phyloP scores from a whole-genome alignment of 2,888 invertebrate genomes.

The Aphodius sticticus region DNA sequence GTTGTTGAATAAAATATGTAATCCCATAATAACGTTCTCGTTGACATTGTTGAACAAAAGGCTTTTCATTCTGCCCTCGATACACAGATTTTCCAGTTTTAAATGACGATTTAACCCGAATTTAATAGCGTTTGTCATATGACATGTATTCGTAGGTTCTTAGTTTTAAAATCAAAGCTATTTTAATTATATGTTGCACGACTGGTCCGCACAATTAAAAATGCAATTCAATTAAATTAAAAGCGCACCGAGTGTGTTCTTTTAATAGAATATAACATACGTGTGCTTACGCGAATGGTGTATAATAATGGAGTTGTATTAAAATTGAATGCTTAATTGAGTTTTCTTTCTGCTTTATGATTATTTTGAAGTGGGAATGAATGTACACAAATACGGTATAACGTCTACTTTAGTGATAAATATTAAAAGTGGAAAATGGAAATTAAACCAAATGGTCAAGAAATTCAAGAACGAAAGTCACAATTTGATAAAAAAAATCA shows the following conservation, averaged over 20 bases:
- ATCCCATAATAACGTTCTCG: background rate
- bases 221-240: background rate
- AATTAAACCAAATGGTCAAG: too few species aligned
- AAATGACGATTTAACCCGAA: background rate
- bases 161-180: background rate
- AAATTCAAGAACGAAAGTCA: too few species aligned
- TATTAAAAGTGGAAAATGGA: too few species aligned
- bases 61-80: background rate
- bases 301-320: background rate
- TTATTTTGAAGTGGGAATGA: too few species aligned
- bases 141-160: background rate
- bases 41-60: background rate
- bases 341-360: too few species aligned
- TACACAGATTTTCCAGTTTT: background rate
- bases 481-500: too few species aligned
- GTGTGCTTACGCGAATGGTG: background rate
- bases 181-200: background rate
- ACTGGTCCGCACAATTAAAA: background rate
- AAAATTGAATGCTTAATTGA: background rate
- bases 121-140: background rate
- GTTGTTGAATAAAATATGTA: background rate
- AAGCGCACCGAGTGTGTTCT: background rate
- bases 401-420: too few species aligned
- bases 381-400: too few species aligned
- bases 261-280: background rate